Base-by-base conservation (phyloP, 2,888 invertebrate genomes). In the Euclidia mi region DNA sequence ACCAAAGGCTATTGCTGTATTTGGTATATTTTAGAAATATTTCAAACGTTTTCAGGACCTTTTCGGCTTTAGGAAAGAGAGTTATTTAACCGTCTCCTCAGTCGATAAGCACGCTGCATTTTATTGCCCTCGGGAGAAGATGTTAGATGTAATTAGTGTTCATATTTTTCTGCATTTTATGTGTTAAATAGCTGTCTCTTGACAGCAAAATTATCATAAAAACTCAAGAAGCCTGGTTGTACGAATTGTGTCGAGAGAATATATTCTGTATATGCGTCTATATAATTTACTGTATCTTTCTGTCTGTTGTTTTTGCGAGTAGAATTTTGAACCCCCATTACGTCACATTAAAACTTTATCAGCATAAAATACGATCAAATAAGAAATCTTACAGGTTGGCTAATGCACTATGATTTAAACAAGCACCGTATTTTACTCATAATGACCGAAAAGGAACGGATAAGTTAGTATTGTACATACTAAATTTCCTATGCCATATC, bases 401-500 rank as follows among this genome's bases (percentile, higher is more conserved):
- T n/a, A n/a, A n/a, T n/a, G n/a, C n/a, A n/a, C n/a, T n/a, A n/a
- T n/a, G n/a, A n/a, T n/a, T n/a, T n/a, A n/a, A n/a, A n/a, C n/a
- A n/a, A n/a, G n/a, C n/a, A n/a, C n/a, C n/a, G n/a, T n/a, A n/a
- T n/a, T n/a, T n/a, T n/a, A n/a, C n/a, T n/a, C n/a, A n/a, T n/a
- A n/a, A n/a, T n/a, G n/a, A n/a, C n/a, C n/a, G n/a, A n/a, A n/a
- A n/a, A n/a, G n/a, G n/a, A n/a, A n/a, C n/a, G n/a, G n/a, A n/a
- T n/a, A n/a, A n/a, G n/a, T n/a, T n/a, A n/a, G n/a, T n/a, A n/a
- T n/a, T n/a, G n/a, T n/a, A n/a, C n/a, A n/a, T 81, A 88, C 85
- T 82, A 86, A 90, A 88, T 92, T 91, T 88, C 87, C 79, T 70
- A 73, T 84, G 91, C 92, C 91, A 91, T 91, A 81, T 89, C 86